Evolutionary conservation across 2,888 invertebrate species (phyloP).

Genomic region (Cyrtodaria siliqua): DNA sequence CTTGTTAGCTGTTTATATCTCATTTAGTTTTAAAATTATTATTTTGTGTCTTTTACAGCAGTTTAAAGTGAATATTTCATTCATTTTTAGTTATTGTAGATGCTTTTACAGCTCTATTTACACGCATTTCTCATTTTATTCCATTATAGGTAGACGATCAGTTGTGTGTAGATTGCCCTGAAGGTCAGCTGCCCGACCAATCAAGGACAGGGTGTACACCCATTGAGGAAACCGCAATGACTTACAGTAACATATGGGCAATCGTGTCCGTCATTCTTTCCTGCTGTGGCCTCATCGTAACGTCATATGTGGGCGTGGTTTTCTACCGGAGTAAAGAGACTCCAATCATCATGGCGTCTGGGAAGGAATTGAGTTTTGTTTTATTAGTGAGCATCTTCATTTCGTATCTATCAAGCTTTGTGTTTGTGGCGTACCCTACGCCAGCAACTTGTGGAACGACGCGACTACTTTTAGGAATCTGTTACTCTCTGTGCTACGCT

Average conservation of each 20-base stretch:
- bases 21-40: no score
- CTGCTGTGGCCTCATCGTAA: slow-evolving; percentile 86
- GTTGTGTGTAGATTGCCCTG: slow-evolving; percentile 86
- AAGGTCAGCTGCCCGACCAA: slow-evolving; percentile 83
- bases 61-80: no score
- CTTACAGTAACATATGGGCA: slow-evolving; percentile 87
- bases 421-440: slow-evolving; percentile 87
- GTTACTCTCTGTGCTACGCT: slow-evolving; percentile 88
- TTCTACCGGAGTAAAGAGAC: slow-evolving; percentile 88
- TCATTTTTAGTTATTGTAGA: no score
- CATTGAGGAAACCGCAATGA: slow-evolving; percentile 87
- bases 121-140: no score
- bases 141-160: no score
- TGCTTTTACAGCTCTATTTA: no score
- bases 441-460: slow-evolving; percentile 87
- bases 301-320: slow-evolving; percentile 86
- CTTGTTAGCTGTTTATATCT: no score
- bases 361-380: slow-evolving; percentile 87
- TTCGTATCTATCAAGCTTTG: slow-evolving; percentile 87
- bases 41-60: no score
- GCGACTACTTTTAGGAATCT: slow-evolving; percentile 87
- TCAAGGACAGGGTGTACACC: slow-evolving; percentile 85
- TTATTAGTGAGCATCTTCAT: slow-evolving; percentile 87
- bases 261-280: slow-evolving; percentile 85
- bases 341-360: slow-evolving; percentile 88